Evolutionary conservation across 2,113 vertebrate genomes (phyloP).

Genomic region (Oreocharis arfaki): DNA sequence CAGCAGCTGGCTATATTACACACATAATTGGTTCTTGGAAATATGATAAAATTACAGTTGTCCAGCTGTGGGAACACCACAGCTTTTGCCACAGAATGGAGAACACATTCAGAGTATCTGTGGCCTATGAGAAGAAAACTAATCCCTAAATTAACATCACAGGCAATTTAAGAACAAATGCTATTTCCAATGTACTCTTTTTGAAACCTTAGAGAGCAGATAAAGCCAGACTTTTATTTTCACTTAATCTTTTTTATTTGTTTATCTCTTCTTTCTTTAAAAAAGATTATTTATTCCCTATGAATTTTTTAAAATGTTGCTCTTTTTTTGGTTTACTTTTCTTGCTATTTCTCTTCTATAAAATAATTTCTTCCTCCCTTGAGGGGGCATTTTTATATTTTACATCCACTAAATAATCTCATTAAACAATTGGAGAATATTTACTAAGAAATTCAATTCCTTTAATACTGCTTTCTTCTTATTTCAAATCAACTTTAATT

Average conservation of each 20-base stretch:
- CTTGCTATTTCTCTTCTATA: neutral
- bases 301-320: neutral
- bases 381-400: neutral
- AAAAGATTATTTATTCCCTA: neutral
- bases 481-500: neutral
- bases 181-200: neutral
- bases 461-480: neutral
- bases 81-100: neutral
- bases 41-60: neutral
- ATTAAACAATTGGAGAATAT: neutral
- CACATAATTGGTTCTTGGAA: neutral
- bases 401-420: neutral
- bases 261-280: neutral
- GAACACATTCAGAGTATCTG: neutral
- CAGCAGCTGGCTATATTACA: neutral
- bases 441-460: neutral
- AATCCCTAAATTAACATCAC: neutral
- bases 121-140: neutral
- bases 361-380: neutral
- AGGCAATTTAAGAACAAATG: neutral
- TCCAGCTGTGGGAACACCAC: neutral
- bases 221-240: neutral
- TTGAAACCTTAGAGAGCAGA: neutral
- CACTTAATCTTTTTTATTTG: neutral
- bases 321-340: neutral